A percentile compares a stretch with the other conserved stretches of the same genome.
Evolutionary conservation across 2,113 vertebrate species (phyloP).

Genomic region (Pontoporia blainvillei): DNA sequence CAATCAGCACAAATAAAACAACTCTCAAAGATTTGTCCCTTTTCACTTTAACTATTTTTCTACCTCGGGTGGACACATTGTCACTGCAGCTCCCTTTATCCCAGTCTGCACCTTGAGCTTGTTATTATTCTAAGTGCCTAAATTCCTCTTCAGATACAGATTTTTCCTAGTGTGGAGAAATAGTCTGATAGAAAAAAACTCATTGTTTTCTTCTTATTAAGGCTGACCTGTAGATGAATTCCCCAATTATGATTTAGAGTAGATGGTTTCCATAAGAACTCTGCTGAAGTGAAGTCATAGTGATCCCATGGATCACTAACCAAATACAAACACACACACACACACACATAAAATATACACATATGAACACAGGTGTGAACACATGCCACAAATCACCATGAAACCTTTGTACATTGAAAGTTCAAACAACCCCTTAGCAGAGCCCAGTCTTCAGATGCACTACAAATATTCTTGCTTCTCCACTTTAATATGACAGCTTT

Average conservation of each 20-base stretch:
- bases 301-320: background rate
- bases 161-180: background rate
- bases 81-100: background rate
- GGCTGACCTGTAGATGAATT: background rate
- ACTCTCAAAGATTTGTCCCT: background rate
- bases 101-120: background rate
- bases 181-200: background rate
- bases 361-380: background rate
- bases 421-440: background rate
- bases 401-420: background rate
- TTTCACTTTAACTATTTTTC: background rate
- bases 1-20: background rate
- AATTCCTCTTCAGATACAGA: background rate
- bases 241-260: background rate
- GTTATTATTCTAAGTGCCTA: background rate
- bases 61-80: background rate
- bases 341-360: background rate
- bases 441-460: background rate
- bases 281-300: background rate
- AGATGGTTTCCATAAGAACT: background rate
- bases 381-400: background rate
- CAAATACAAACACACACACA: background rate
- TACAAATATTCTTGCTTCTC: background rate
- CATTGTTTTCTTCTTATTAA: background rate
- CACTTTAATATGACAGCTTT: background rate